phyloP scores from a whole-genome alignment of 2,797 vertebrate genomes.

The Sparidentex hasta region DNA sequence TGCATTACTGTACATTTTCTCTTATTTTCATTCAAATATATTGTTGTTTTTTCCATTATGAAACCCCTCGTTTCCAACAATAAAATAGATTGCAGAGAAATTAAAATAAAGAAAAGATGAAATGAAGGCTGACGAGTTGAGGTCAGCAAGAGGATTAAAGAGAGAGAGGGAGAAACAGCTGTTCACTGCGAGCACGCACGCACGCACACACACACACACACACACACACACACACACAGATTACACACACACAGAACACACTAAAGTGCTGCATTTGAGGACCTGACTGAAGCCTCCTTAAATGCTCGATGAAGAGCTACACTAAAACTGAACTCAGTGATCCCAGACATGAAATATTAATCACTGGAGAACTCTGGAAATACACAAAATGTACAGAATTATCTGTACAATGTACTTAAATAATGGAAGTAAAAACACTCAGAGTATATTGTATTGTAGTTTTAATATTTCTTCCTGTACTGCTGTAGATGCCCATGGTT shows the following conservation, averaged over 20 bases:
- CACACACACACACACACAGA: conserved; percentile 1
- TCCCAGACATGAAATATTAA: conserved; percentile 35
- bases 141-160: conserved; percentile 70
- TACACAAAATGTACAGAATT: not conserved
- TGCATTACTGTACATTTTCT: conserved; percentile 38
- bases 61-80: conserved; percentile 31
- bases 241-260: not conserved
- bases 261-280: conserved; percentile 58
- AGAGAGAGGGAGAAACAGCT: conserved; percentile 68
- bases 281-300: conserved; percentile 46
- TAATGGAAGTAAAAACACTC: not conserved
- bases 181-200: conserved; percentile 33
- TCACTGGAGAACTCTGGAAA: conserved; percentile 1
- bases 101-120: conserved; percentile 59
- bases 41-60: conserved; percentile 8
- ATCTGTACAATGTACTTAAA: no score
- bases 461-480: no score
- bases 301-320: conserved; percentile 37
- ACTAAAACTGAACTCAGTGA: conserved; percentile 26
- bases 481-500: no score
- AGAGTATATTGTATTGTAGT: no score
- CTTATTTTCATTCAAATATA: conserved; percentile 31
- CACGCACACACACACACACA: conserved; percentile 17
- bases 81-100: conserved; percentile 59
- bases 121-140: conserved; percentile 54